Base-by-base conservation (phyloP, 2,888 invertebrate species). In the Drosophila stalkeri region DNA sequence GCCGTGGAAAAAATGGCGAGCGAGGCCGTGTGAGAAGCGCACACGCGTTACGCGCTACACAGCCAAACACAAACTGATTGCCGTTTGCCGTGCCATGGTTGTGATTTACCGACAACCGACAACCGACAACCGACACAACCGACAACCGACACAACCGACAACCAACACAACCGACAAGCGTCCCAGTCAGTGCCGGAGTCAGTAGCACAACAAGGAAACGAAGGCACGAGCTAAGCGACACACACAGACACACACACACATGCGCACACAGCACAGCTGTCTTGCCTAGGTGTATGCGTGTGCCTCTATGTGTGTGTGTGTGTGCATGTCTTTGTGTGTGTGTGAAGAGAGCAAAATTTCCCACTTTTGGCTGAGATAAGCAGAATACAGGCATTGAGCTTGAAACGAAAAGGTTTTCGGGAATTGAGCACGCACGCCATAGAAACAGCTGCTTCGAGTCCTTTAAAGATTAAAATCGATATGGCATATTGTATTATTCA, bases 51-150 rank as follows among this genome's bases (percentile, higher is more conserved):
- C 88, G 88, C 89, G 90, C 88, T 90, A 88, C 92, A 91, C 92
- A 92, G 93, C 91, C 92, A 91, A 92, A 93, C 86, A 91, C 91
- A 91, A 92, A 93, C 92, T 93, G 91, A 92, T 83, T 90, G 80
- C 82, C 84, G 84, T 89, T 86, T 84, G 84, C 88, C 77, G 72
- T 86, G 86, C 89, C 73, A 79, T 75, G 90, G 90, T 82, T 91
- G 90, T 91, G 91, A 91, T 91, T 91, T 91, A 89, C 89, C 84
- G 86, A 83, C 86, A 74, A 70, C 65, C 78, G 64, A 74, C 73
- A 73, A 23, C 64, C 67, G 35, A 72, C 79, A 65, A 60, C 47
- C 72, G 20, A 51, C 56, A 59, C 64, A 47, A 39, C 52, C 62
- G 62, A 57, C 60, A 60, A 41, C 41, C 60, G 23, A 59, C 57